Conservation (phyloP, 2,888 invertebrate species). For the Blastobasis adustella region DNA sequence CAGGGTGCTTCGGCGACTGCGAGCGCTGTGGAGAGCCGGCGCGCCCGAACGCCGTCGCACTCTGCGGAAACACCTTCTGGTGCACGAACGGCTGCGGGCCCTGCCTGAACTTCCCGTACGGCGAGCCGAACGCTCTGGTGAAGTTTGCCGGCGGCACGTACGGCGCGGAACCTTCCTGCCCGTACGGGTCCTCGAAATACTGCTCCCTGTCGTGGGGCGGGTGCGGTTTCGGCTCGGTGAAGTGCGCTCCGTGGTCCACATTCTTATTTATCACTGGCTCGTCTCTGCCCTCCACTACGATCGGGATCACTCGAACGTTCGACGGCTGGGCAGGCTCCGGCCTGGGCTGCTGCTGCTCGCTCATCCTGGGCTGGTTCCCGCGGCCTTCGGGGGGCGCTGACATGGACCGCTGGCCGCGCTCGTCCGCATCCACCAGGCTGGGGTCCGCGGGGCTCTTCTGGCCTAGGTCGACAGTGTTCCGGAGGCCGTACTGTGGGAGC, state of each 20-base stretch:
- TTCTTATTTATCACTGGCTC: conserved; percentile 83
- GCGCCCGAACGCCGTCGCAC: conserved; percentile 44
- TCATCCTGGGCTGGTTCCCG: conserved; percentile 37
- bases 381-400: conserved; percentile 84
- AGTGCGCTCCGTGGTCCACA: conserved; percentile 51
- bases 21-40: conserved; percentile 57
- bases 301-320: conserved; percentile 88
- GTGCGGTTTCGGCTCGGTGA: conserved; percentile 48
- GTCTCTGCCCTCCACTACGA: conserved; percentile 90
- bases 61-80: conserved; percentile 61
- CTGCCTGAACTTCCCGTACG: conserved; percentile 53
- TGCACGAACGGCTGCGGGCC: conserved; percentile 68
- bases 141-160: conserved; percentile 66
- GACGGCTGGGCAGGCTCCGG: conserved; percentile 45
- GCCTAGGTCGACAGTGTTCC: conserved; percentile 87
- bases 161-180: conserved; percentile 34
- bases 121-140: conserved; percentile 56
- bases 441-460: conserved; percentile 76
- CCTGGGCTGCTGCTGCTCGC: conserved; percentile 28
- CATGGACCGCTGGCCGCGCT: conserved; percentile 82
- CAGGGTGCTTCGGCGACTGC: conserved; percentile 52
- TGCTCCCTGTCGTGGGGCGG: conserved; percentile 56
- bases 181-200: conserved; percentile 43
- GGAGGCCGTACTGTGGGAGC: conserved; percentile 79
- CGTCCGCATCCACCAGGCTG: conserved; percentile 68